These are phyloP conservation scores for Salvator merianae DNA, from an alignment of 2,113 vertebrate genomes.

Conservation along the genomic window DNA sequence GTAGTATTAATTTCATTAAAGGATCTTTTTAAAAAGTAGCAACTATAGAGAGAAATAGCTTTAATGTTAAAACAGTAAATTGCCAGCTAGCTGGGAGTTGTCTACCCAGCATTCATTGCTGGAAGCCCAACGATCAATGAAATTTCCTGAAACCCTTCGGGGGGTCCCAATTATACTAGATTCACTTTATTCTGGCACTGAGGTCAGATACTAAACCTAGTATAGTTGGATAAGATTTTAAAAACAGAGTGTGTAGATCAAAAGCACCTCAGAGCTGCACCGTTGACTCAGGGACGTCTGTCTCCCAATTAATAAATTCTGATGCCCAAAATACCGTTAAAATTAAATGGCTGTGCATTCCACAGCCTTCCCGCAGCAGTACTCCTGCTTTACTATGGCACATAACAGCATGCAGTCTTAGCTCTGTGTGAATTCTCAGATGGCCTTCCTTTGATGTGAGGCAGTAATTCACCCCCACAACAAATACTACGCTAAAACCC, in stretches of 20 bases:
- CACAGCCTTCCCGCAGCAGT: not conserved
- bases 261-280: not conserved
- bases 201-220: not conserved
- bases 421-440: not conserved
- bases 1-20: too few species aligned
- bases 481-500: not conserved
- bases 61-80: not conserved
- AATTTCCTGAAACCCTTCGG: not conserved
- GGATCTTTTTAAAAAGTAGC: not conserved
- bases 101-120: not conserved
- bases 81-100: not conserved
- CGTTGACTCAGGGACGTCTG: not conserved
- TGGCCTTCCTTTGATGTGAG: constrained; percentile 1
- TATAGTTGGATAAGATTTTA: not conserved
- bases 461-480: not conserved
- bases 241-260: not conserved
- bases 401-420: not conserved
- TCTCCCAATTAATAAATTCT: not conserved
- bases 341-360: not conserved
- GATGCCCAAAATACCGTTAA: not conserved
- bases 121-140: too few species aligned
- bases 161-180: not conserved
- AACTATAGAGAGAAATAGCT: not conserved
- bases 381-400: not conserved
- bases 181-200: not conserved